Evolutionary conservation across 1,140 invertebrate species (phyloP), one percentile per base, ranked within the genome.

Genomic region (Gryon sp.): DNA sequence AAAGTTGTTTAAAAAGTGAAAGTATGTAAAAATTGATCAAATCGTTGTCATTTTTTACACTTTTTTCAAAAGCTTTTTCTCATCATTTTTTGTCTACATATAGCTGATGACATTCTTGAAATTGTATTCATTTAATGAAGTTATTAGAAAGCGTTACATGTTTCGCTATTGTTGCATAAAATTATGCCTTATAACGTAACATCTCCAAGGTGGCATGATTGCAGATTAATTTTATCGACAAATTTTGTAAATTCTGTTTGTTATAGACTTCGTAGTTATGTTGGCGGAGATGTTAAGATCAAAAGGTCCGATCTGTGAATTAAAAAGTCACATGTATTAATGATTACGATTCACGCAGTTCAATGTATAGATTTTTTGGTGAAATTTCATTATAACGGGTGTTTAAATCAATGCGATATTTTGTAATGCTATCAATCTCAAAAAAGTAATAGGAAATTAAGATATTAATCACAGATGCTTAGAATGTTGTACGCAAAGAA

Each of bases 331-430:
- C 55, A 60, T 60, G 28, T 60, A 70, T 60, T 60, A 53, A 45
- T 38, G 46, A 59, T 69, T 66, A 46, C 38, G 48, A 28, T 48
- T 53, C 63, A 26, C 38, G 41, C 32, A n/a, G 22, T 22, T 48
- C 28, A 24, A 15, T 18, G 40, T 45, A 52, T 45, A 46, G 46
- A 72, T 62, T 72, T 28, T 60, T 70, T 52, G 57, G 48, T 53
- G 57, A 72, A 62, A 72, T 72, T 55, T 72, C 48, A 46, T 28
- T 72, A 62, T 62, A 72, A 72, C 68, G 68, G 68, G 68, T 62
- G 55, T 62, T 72, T 72, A 53, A 62, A 55, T 62, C 68, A 48
- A 55, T 28, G 57, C 46, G 34, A 4, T 53, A 18, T 55, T 62
- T 46, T 46, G 55, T 72, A 55, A 72, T n/a, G 43, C 45, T 60